phyloP scores from a whole-genome alignment of 2,888 invertebrate genomes.

The Acanthopleura granulata region DNA sequence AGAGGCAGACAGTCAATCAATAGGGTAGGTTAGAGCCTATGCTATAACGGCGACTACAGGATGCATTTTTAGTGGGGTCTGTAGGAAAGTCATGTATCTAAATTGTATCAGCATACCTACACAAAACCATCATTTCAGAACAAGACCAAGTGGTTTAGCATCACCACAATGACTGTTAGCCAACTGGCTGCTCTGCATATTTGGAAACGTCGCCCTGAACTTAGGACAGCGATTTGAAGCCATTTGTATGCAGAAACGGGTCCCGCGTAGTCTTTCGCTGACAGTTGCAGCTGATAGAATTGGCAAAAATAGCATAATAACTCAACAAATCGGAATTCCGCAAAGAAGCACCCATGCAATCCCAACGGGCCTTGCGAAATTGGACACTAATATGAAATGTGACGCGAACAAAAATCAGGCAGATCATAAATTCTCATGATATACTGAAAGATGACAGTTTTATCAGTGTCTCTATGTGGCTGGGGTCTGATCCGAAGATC shows the following conservation, averaged over 20 bases:
- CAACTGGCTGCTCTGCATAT: no score
- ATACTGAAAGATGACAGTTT: background rate
- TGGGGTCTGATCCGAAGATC: no score
- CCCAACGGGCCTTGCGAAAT: background rate
- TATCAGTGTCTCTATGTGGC: background rate
- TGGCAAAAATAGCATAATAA: background rate
- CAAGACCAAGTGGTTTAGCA: background rate
- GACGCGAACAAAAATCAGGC: background rate
- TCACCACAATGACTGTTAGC: background rate
- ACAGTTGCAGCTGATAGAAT: background rate
- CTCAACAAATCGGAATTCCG: background rate
- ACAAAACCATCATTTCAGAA: background rate
- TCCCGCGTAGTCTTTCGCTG: background rate
- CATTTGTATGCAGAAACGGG: background rate
- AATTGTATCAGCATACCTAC: background rate
- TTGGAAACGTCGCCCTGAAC: no score
- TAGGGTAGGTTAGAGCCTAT: background rate
- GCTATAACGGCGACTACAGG: no score
- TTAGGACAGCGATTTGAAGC: background rate
- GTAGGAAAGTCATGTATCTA: background rate
- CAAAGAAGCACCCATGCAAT: background rate
- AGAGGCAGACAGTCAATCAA: background rate
- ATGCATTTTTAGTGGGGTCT: no score
- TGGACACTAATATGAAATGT: slow-evolving; percentile 5
- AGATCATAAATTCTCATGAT: background rate